phyloP scores from a whole-genome alignment of 2,888 invertebrate genomes.

The Eupithecia abbreviata region DNA sequence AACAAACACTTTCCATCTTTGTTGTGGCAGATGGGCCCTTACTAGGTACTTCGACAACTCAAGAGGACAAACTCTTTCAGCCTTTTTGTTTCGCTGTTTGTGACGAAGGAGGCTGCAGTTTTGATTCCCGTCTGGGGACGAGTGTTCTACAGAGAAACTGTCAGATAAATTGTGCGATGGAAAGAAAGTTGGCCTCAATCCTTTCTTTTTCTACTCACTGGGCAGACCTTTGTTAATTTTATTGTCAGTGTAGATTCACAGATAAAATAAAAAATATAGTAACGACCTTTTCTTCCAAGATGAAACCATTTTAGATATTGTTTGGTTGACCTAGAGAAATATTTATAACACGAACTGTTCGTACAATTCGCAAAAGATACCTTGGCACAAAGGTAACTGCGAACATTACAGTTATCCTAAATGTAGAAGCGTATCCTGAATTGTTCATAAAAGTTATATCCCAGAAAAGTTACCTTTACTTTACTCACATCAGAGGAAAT shows the following conservation, averaged over 20 bases:
- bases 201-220: not conserved
- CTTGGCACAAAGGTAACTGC: not conserved
- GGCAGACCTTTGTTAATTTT: not conserved
- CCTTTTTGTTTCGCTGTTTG: not conserved
- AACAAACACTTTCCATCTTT: conserved; percentile 42
- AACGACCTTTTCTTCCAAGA: not conserved
- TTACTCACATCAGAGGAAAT: conserved; percentile 11
- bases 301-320: not conserved
- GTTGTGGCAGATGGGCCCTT: conserved; percentile 42
- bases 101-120: not conserved
- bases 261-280: not conserved
- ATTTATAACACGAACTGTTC: not conserved
- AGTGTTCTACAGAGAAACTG: not conserved
- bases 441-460: conserved; percentile 10
- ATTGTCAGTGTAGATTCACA: not conserved
- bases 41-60: conserved; percentile 10
- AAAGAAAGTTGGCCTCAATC: not conserved
- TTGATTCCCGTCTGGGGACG: not conserved
- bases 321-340: not conserved
- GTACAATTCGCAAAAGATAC: not conserved
- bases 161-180: not conserved
- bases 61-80: not conserved
- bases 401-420: conserved; percentile 6
- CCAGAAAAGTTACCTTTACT: conserved; percentile 7
- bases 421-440: not conserved